A percentile compares a stretch with the other conserved stretches of the same genome.
Conservation (phyloP, 2,888 invertebrate genomes). For the Cataglyphis albicans region DNA sequence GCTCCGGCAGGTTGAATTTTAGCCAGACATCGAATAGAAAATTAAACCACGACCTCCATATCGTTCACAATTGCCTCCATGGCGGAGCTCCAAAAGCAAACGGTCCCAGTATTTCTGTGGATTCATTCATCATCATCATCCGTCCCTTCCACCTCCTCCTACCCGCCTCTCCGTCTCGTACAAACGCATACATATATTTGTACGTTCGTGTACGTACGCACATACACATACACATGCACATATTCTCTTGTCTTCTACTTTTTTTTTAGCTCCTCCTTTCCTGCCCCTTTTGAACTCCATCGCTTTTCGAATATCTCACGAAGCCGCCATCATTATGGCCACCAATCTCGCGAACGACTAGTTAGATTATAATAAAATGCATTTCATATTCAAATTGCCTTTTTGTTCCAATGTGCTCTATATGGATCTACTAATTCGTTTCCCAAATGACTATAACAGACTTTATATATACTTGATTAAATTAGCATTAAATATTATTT, state of each 20-base stretch:
- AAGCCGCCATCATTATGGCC: constrained; percentile 82
- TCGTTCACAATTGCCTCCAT: constrained; percentile 75
- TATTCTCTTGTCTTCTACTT: constrained; percentile 74
- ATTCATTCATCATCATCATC: constrained; percentile 85
- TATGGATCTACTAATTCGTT: constrained; percentile 46
- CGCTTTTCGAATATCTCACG: constrained; percentile 79
- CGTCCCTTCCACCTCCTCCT: constrained; percentile 79
- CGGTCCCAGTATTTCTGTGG: constrained; percentile 83
- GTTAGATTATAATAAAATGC: constrained; percentile 69
- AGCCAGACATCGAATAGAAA: constrained; percentile 28
- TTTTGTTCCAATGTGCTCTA: constrained; percentile 32
- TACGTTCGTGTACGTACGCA: constrained; percentile 61
- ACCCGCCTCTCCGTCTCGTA: constrained; percentile 61
- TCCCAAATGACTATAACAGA: not conserved
- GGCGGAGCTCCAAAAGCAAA: constrained; percentile 84
- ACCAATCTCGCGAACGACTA: constrained; percentile 67
- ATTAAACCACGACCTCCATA: constrained; percentile 60
- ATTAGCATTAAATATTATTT: not conserved
- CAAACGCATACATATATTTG: constrained; percentile 54
- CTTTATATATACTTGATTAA: constrained; percentile 7
- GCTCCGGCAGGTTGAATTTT: constrained; percentile 5
- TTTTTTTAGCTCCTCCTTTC: constrained; percentile 80
- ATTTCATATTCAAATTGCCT: constrained; percentile 64
- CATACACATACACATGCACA: constrained; percentile 54
- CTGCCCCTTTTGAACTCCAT: constrained; percentile 71